These are phyloP conservation scores for Pogonomyrmex barbatus DNA, from an alignment of 1,140 invertebrate genomes.

Conservation along the genomic window DNA sequence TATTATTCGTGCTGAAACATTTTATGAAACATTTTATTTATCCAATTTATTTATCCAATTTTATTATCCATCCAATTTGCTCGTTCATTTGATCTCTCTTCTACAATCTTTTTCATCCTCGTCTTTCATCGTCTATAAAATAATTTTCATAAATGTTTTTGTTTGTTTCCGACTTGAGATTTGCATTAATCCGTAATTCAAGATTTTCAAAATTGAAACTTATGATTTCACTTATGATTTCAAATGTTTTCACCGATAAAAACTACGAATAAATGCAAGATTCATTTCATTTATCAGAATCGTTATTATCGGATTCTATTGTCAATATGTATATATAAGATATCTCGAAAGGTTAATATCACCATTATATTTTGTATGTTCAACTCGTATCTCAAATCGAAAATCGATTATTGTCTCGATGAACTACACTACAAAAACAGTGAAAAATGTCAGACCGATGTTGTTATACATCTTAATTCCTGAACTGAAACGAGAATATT, in stretches of 20 bases:
- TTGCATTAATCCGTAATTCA: background rate
- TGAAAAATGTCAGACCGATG: background rate
- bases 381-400: slow-evolving; percentile 18
- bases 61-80: too few relatives aligned
- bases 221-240: background rate
- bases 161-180: background rate
- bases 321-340: too few relatives aligned
- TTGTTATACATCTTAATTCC: slow-evolving; percentile 11
- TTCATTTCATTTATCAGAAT: too few relatives aligned
- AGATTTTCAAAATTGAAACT: background rate
- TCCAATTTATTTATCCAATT: too few relatives aligned
- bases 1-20: too few relatives aligned
- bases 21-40: too few relatives aligned
- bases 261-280: too few relatives aligned
- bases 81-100: too few relatives aligned
- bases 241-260: background rate
- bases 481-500: background rate
- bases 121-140: background rate
- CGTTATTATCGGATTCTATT: too few relatives aligned
- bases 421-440: background rate
- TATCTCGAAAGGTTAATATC: too few relatives aligned
- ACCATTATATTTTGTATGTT: background rate
- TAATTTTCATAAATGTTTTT: background rate
- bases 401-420: slow-evolving; percentile 20
- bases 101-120: background rate